Base-by-base conservation (phyloP, 53 echinoderm and acorn worm species). In the Temnopleurus reevesii region DNA sequence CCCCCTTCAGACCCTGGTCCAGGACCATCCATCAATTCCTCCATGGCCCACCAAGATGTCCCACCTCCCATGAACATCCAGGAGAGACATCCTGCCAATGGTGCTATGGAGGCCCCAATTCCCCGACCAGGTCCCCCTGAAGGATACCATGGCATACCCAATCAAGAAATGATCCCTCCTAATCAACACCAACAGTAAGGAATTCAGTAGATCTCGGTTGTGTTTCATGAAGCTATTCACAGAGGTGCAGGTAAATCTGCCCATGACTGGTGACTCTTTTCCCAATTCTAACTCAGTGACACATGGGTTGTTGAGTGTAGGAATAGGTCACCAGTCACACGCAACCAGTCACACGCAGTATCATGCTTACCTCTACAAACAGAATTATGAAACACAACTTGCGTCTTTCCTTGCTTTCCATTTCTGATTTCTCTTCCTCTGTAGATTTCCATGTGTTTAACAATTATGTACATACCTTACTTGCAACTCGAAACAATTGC, bases 71-170 rank as follows among this genome's bases (percentile, higher is more conserved):
- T 47, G 49, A 47, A 13, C 79, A 46, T 49, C 79, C 79, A 71
- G 41, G 71, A 71, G 4, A 36, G 71, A 71, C n/a, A n/a, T n/a
- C 28, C 71, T 71, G 41, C 38, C 21, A 71, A 71, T 71, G 71
- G 71, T 10, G 80, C 80, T 1, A 49, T 80, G 80, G 80, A 49
- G 51, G 9, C 27, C 6, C 8, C 2, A 7, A 49, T 80, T 34
- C 80, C 46, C 8, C 5, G 31, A 47, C 2, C 47, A 13, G 17
- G 27, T 25, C 34, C 83, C 34, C 29, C 49, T 35, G 55, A 83
- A 83, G 56, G 83, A 30, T 83, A 83, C 38, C 53, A n/a, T 28
- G 13, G 34, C 28, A 27, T 36, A 15, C 83, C 56, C 27, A 55
- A 83, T 55, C 83, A 83, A 31, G 83, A 55, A 17, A 51, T 35